Evolutionary conservation across 2,113 vertebrate species (phyloP).

Genomic region (Thalassoma bifasciatum): DNA sequence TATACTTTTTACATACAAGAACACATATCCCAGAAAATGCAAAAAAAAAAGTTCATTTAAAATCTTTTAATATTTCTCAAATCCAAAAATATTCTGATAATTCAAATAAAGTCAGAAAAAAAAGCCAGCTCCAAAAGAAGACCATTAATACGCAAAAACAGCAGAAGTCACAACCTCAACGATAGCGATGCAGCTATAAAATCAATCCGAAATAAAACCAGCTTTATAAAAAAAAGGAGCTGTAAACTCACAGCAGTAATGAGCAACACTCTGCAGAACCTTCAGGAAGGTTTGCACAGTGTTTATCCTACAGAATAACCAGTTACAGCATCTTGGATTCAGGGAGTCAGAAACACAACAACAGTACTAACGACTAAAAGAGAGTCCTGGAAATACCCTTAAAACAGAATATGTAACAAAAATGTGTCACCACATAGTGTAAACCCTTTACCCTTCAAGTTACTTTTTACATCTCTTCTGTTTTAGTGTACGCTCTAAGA

Average conservation of each 20-base stretch:
- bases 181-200: neutral
- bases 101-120: slow-evolving; percentile 21
- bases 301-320: slow-evolving; percentile 7
- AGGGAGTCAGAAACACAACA: neutral
- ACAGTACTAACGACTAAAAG: slow-evolving; percentile 14
- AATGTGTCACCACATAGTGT: neutral
- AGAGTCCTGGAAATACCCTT: neutral
- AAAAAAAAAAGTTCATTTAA: slow-evolving; percentile 19
- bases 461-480: neutral
- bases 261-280: neutral
- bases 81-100: slow-evolving; percentile 15
- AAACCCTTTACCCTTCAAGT: too few species aligned
- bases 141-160: slow-evolving; percentile 52
- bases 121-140: slow-evolving; percentile 39
- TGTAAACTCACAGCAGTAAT: slow-evolving; percentile 23
- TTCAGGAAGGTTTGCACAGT: slow-evolving; percentile 3
- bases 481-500: neutral
- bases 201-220: neutral
- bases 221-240: neutral
- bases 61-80: slow-evolving; percentile 52
- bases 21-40: neutral
- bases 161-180: slow-evolving; percentile 11
- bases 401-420: neutral
- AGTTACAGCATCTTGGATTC: slow-evolving; percentile 70
- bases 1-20: too few species aligned